Conservation (phyloP, 37 sponge, comb jelly and placozoan genomes). For the Diacarnus erythraeanus region DNA sequence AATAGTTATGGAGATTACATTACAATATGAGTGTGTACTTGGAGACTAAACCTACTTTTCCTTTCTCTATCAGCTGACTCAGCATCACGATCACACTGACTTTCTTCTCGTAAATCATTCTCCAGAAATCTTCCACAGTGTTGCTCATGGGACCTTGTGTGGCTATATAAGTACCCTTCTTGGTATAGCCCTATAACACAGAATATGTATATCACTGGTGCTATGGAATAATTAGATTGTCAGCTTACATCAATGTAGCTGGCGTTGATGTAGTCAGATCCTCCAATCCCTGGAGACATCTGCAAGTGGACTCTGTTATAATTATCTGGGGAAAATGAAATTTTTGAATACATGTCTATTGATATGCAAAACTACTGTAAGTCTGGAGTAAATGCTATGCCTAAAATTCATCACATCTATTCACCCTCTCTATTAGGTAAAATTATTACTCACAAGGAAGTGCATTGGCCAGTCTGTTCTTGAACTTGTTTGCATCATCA, state of each 20-base stretch:
- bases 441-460: constrained; percentile 65
- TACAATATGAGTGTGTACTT: constrained; percentile 2
- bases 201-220: not conserved
- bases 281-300: constrained; percentile 61
- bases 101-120: constrained; percentile 76
- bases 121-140: constrained; percentile 83
- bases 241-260: constrained; percentile 69
- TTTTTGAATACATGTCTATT: not conserved
- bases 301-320: constrained; percentile 61
- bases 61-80: constrained; percentile 50
- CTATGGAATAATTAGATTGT: no score
- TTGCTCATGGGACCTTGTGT: constrained; percentile 74
- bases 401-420: no score
- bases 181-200: constrained; percentile 45
- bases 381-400: not conserved
- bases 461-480: constrained; percentile 73
- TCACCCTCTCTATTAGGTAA: not conserved
- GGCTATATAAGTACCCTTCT: constrained; percentile 64
- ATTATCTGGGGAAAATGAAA: constrained; percentile 45
- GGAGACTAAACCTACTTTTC: constrained; percentile 39
- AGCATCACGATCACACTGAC: constrained; percentile 74
- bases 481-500: constrained; percentile 65
- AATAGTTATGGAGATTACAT: not conserved
- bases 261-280: constrained; percentile 88
- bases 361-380: not conserved